These are phyloP conservation scores for Oreochromis grahami DNA, from an alignment of 2,797 vertebrate species.

Conservation along the genomic window DNA sequence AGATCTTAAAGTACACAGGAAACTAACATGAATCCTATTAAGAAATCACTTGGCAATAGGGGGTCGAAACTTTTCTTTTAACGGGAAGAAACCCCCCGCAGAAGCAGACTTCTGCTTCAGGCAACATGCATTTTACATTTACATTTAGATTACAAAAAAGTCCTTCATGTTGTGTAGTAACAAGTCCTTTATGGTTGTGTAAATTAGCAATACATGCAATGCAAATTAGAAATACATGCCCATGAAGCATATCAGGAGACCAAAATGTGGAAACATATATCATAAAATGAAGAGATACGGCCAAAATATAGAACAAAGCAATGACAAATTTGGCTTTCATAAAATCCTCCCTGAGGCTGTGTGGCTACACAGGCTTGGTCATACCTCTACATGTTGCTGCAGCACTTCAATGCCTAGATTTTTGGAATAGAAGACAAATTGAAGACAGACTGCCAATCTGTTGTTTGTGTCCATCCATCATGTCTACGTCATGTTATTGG, in stretches of 20 bases:
- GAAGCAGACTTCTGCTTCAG: neutral
- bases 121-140: neutral
- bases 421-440: neutral
- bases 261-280: neutral
- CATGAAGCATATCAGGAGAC: neutral
- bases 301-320: neutral
- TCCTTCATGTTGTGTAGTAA: neutral
- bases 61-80: neutral
- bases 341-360: neutral
- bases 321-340: neutral
- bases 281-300: fast-evolving
- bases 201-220: neutral
- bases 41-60: neutral
- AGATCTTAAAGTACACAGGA: neutral
- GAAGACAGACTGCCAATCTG: neutral
- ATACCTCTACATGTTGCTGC: neutral
- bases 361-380: neutral
- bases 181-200: neutral
- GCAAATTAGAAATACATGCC: neutral
- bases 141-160: neutral
- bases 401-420: neutral
- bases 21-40: neutral
- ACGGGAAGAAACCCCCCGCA: neutral
- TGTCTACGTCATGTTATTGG: neutral
- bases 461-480: neutral